A percentile compares a stretch with the other conserved stretches of the same genome.
phyloP scores from a whole-genome alignment of 2,113 vertebrate genomes.

The Hippopotamus amphibius region DNA sequence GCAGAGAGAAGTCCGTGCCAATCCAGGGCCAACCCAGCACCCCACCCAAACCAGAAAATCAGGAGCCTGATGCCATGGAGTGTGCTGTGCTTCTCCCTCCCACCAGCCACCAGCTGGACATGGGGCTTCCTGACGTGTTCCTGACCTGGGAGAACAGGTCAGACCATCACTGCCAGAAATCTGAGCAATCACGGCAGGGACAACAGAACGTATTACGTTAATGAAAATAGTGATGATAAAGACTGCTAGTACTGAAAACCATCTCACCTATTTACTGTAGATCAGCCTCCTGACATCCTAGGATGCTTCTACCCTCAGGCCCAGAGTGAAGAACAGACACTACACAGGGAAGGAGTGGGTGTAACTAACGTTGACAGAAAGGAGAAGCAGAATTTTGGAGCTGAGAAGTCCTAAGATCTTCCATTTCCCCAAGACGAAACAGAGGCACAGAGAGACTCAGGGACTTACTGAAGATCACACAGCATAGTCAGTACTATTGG shows the following conservation, averaged over 20 bases:
- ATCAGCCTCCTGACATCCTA: background rate
- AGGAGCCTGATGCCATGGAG: background rate
- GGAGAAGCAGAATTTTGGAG: background rate
- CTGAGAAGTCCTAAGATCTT: background rate
- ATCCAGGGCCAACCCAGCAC: background rate
- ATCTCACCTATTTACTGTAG: background rate
- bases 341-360: background rate
- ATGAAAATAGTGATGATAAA: background rate
- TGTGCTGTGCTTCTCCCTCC: background rate
- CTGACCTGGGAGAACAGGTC: background rate
- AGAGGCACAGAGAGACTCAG: background rate
- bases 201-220: background rate
- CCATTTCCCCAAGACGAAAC: background rate
- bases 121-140: background rate
- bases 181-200: background rate
- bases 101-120: background rate
- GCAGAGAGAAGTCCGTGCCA: background rate
- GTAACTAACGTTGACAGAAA: background rate
- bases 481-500: background rate
- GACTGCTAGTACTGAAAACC: background rate
- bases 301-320: background rate
- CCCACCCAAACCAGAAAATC: constrained; percentile 75
- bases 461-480: background rate
- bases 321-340: background rate
- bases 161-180: background rate